phyloP scores from a whole-genome alignment of 2,113 vertebrate genomes.

The Paradoxurus hermaphroditus region DNA sequence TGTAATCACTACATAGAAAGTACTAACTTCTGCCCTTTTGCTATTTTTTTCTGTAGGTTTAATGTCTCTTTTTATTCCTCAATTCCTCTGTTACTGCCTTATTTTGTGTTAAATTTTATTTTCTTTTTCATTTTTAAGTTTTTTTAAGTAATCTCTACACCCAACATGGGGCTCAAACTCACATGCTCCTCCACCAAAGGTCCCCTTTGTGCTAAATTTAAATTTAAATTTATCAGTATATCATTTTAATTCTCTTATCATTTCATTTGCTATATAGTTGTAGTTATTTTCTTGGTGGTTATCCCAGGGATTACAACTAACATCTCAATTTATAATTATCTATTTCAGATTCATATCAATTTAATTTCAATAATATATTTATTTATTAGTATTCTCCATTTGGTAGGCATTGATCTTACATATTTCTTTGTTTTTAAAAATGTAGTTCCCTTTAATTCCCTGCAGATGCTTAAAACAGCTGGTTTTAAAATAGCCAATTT shows the following conservation, averaged over 20 bases:
- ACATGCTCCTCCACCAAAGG: background rate
- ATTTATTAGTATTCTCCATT: background rate
- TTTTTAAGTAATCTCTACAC: background rate
- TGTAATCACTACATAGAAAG: background rate
- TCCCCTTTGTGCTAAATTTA: background rate
- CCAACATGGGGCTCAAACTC: background rate
- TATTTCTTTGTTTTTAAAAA: background rate
- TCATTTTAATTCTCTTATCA: background rate
- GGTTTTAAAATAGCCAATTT: background rate
- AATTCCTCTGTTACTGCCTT: background rate
- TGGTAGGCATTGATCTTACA: background rate
- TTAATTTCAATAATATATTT: background rate
- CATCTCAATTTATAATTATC: background rate
- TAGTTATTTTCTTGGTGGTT: background rate
- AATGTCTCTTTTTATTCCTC: background rate
- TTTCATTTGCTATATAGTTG: background rate
- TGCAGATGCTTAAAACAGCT: background rate
- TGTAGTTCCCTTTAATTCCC: too few relatives aligned
- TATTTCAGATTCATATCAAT: background rate
- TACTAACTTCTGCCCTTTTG: background rate
- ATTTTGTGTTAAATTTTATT: background rate
- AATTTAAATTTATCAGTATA: background rate
- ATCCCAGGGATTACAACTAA: background rate
- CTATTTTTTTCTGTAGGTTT: background rate
- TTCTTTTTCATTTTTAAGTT: background rate